These are phyloP conservation scores for Cryptoprocta ferox DNA, from an alignment of 2,797 vertebrate species.

Conservation along the genomic window DNA sequence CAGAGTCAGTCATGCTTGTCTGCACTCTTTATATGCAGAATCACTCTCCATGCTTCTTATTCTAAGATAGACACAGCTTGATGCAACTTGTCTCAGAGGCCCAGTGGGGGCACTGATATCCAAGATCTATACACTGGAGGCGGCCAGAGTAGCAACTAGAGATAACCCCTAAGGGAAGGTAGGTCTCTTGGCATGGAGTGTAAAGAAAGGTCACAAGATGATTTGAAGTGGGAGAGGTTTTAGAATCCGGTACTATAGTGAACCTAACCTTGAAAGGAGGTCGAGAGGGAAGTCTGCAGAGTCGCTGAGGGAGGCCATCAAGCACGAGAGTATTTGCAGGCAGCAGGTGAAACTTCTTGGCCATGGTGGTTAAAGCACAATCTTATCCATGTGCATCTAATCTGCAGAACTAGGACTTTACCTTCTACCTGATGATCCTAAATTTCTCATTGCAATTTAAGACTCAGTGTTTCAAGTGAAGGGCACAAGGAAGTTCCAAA, in stretches of 20 bases:
- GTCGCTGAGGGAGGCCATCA: background rate
- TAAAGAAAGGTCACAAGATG: background rate
- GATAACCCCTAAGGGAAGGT: background rate
- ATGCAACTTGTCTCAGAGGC: background rate
- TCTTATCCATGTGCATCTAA: accelerated
- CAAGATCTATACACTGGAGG: background rate
- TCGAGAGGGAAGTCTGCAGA: background rate
- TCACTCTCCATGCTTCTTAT: background rate
- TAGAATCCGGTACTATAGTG: background rate
- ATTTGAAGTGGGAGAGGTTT: background rate
- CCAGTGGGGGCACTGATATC: background rate
- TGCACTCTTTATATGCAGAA: background rate
- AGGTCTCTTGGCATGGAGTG: background rate
- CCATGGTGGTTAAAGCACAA: background rate
- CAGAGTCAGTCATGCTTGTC: background rate
- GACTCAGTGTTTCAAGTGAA: background rate
- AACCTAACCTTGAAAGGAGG: background rate
- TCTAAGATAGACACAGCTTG: background rate
- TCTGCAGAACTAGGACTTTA: background rate
- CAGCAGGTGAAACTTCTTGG: background rate
- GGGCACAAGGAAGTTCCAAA: background rate
- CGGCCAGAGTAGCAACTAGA: background rate
- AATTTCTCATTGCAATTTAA: background rate
- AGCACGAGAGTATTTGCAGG: background rate
- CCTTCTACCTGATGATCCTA: background rate